Conservation (phyloP, 2,888 invertebrate genomes). For the Eretmocerus hayati region DNA sequence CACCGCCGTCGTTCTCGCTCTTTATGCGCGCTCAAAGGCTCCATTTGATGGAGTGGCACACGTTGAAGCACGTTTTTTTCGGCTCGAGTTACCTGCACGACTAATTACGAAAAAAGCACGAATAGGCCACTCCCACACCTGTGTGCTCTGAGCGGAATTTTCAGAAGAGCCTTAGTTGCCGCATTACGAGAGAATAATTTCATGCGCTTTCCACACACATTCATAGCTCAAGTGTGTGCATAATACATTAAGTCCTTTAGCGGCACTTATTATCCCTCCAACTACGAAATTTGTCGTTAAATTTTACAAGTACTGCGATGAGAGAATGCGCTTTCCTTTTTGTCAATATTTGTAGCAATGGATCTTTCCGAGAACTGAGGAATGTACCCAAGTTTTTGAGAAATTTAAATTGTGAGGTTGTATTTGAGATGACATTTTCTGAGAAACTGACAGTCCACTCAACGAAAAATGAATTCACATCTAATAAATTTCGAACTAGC, state of each 20-base stretch:
- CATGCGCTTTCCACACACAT: neutral
- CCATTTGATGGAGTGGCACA: constrained; percentile 5
- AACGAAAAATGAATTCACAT: no score
- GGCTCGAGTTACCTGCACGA: constrained; percentile 3
- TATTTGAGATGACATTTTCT: no score
- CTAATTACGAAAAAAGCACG: constrained; percentile 11
- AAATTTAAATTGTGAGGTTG: no score
- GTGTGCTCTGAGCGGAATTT: neutral
- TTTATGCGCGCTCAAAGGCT: neutral
- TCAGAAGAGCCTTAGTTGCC: neutral
- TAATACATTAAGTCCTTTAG: constrained; percentile 4
- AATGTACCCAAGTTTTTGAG: no score
- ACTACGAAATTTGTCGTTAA: neutral
- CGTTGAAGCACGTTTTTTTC: neutral
- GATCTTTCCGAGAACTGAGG: no score
- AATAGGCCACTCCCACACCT: neutral
- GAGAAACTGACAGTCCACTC: no score
- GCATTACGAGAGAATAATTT: constrained; percentile 6
- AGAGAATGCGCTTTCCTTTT: no score
- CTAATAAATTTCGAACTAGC: no score
- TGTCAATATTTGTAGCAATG: no score
- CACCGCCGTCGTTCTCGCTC: no score
- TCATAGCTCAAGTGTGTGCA: neutral
- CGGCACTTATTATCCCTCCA: neutral
- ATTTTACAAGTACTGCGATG: no score